Evolutionary conservation across 2,888 invertebrate species (phyloP), one percentile per base, ranked within the genome.

Genomic region (Drosophila prostipennis): DNA sequence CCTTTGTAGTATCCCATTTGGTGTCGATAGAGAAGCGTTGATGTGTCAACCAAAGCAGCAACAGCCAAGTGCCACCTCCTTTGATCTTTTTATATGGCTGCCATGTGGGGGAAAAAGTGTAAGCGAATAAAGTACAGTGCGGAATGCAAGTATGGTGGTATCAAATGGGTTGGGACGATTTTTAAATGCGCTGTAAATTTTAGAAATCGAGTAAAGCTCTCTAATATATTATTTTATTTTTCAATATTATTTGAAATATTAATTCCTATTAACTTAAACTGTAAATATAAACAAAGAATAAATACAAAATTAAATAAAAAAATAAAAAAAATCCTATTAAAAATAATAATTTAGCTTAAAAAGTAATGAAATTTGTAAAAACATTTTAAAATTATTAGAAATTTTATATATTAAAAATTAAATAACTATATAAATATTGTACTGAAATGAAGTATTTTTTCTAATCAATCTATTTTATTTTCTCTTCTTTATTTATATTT

Each of bases 11-110:
- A 63, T 43, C 8, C 32, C 72, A 54, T 51, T 58, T 58, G 68
- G 72, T 79, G 78, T 78, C 71, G 77, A 79, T 80, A 79, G 81
- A 77, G 77, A 77, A 76, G 89, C 89, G 90, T 89, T 90, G 90
- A 90, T 89, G 90, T 90, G 90, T 86, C 90, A 90, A 90, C 90
- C 86, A 74, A 72, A 45, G 52, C 77, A 79, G 78, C 74, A 76
- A 76, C 81, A 74, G 42, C 74, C 74, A 42, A 59, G 70, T 61
- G 61, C 16, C 67, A 76, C 58, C 63, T 61, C 67, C 80, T 89
- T 89, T 89, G 89, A 89, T 89, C 87, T 86, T 78, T 80, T 74
- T 64, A 76, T 54, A 60, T 53, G 29, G 16, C 4, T 65, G 68
- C 19, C 54, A 11, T 63, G 48, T 57, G 6, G 10, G 36, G 49